Conservation (phyloP, 2,113 vertebrate species). For the Lathamus discolor region DNA sequence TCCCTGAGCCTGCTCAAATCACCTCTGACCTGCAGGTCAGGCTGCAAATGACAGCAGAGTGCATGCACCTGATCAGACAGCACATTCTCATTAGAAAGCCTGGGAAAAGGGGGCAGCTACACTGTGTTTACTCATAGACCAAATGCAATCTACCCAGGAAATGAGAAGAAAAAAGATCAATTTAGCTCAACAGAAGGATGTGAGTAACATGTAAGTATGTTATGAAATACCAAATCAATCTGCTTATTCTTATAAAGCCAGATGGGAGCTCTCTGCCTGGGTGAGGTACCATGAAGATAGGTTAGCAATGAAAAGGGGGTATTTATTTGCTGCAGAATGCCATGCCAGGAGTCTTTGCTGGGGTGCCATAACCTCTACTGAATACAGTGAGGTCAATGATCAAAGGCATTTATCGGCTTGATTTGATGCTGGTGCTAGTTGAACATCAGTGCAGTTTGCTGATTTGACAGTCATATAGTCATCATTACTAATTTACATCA, state of each 20-base stretch:
- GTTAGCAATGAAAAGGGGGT: constrained; percentile 35
- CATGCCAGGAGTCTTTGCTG: neutral
- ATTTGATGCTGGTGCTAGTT: neutral
- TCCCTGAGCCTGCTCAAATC: constrained; percentile 78
- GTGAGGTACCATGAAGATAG: constrained; percentile 10
- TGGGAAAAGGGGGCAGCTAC: constrained; percentile 72
- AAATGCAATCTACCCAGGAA: constrained; percentile 76
- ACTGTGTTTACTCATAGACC: constrained; percentile 77
- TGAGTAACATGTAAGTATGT: constrained; percentile 60
- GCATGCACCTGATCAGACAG: constrained; percentile 83
- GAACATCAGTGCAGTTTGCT: neutral
- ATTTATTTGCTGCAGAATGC: constrained; percentile 42
- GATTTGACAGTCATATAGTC: neutral
- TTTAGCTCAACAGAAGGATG: constrained; percentile 68
- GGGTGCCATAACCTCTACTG: neutral
- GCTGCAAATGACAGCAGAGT: constrained; percentile 84
- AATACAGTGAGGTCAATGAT: neutral
- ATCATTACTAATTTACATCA: neutral
- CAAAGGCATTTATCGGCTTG: neutral
- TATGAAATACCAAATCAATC: constrained; percentile 69
- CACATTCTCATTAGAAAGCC: constrained; percentile 84
- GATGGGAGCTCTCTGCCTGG: neutral
- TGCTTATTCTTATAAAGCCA: constrained; percentile 58
- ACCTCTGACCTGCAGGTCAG: constrained; percentile 83
- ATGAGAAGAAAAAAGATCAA: constrained; percentile 73